Base-by-base conservation (phyloP, 2,113 vertebrate genomes). In the Hystrix brachyura region DNA sequence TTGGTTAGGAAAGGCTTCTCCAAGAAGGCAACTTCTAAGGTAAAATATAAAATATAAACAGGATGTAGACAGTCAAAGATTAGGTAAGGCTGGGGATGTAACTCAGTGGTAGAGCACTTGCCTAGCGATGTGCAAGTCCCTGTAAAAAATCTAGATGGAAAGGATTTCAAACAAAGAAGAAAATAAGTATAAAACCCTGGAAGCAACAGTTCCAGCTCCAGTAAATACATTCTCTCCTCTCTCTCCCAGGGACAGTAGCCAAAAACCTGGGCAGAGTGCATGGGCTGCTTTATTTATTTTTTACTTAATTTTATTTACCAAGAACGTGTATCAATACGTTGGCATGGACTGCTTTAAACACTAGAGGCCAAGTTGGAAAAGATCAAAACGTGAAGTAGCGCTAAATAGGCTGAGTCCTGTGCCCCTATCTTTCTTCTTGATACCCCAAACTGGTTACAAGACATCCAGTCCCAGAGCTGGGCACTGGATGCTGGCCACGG, bases 1-100 rank as follows among this genome's bases (percentile, higher is more conserved):
- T 32, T 46, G 21, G 53, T 72, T 38, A 79, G 72, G 25, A 60
- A 78, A 38, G 64, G 8, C 29, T 60, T 78, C 34, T 64, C 46
- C 79, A 46, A 78, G 29, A 34, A 81, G 9, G 7, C 55, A 59
- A 64, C 23, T 57, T 74, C 55, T 79, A 18, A 64, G 55, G 32
- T 72, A 76, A 87, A 95, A 93, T 38, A 38, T 91, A 55, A 91
- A 79, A 62, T 57, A 32, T 4, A 12, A 95, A 71, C 65, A 91
- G 38, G 48, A 84, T 5, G 34, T 65, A 25, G 48, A 38, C 18
- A 43, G 27, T 38, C 51, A 87, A 76, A 67, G 25, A 71, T 78
- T 64, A 69, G 23, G 15, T 76, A 62, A 83, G 48, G 17, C 32
- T 69, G 64, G 64, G 69, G 43, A 38, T 29, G 6, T 27, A 21